Evolutionary conservation across 2,113 vertebrate species (phyloP).

Genomic region (Terrapene triunguis): DNA sequence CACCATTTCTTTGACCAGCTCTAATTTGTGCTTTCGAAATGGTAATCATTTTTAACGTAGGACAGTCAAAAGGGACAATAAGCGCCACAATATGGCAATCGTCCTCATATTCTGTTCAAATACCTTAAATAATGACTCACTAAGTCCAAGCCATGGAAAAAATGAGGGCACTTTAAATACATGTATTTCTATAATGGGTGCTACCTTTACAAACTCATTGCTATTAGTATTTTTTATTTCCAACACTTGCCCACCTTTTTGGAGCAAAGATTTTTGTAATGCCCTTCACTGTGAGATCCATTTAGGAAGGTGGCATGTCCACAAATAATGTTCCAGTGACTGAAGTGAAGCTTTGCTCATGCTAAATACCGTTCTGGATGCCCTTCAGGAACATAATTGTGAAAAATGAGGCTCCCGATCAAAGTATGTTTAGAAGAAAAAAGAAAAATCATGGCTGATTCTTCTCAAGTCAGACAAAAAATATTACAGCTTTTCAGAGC

Average conservation of each 20-base stretch:
- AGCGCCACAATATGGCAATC: neutral
- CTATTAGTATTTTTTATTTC: neutral
- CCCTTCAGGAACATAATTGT: neutral
- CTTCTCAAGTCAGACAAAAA: neutral
- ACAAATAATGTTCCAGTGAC: neutral
- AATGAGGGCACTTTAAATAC: neutral
- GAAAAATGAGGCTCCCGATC: neutral
- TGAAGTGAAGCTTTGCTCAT: neutral
- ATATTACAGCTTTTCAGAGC: neutral
- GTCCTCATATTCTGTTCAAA: neutral
- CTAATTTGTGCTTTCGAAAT: neutral
- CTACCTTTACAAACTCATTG: neutral
- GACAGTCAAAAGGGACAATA: neutral
- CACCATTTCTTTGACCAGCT: neutral
- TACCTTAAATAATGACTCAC: neutral
- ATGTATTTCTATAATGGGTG: neutral
- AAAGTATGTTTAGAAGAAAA: neutral
- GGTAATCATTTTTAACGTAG: neutral
- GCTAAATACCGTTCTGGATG: neutral
- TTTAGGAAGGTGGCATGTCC: neutral
- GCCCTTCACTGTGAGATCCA: neutral
- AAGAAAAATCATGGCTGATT: neutral
- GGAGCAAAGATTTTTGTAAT: neutral
- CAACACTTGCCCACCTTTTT: neutral
- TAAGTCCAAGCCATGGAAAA: neutral